Evolutionary conservation across 2,888 invertebrate genomes (phyloP), one percentile per base, ranked within the genome.

Genomic region (Tipula lateralis): DNA sequence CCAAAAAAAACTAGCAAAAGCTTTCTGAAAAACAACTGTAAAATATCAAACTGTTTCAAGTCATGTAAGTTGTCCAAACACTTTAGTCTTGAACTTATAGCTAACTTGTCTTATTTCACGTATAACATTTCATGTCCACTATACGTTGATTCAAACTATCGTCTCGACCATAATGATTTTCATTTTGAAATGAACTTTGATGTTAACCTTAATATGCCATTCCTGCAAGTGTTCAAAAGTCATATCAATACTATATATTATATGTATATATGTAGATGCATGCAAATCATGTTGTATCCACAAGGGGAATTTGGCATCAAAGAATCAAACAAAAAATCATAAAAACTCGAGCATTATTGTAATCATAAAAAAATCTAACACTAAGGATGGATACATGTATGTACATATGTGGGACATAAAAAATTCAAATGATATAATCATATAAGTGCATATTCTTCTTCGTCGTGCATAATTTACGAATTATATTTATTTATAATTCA

Each of bases 401-500:
- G 13, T 1, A 39, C 2, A 39, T 66, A 66, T 7, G 13, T 12
- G 66, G 66, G 9, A 66, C 19, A 66, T 66, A 66, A 66, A 66
- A 66, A 24, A 66, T 66, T 3, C 66, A 66, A 66, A 24, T 3
- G 66, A 1, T 66, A 66, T 66, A 66, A 66, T 66, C 66, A 9
- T 24, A 66, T 66, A 66, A 66, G 24, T 66, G 66, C 19, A 66
- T 24, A 66, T 66, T 66, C 66, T 19, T 66, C 24, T 2, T 66
- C 66, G 24, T 66, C 24, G 7, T 66, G 66, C 66, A 66, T 66
- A 66, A 66, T 66, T 66, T 66, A 66, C 9, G 66, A 24, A 66
- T 66, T 66, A 66, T 50, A 50, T 50, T 50, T 24, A 66, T 66
- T 24, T 66, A 66, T 66, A 66, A 66, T 66, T 66, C 66, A 66